These are phyloP conservation scores for Hozukius guyotensis DNA, from an alignment of 2,797 vertebrate species.

Conservation along the genomic window DNA sequence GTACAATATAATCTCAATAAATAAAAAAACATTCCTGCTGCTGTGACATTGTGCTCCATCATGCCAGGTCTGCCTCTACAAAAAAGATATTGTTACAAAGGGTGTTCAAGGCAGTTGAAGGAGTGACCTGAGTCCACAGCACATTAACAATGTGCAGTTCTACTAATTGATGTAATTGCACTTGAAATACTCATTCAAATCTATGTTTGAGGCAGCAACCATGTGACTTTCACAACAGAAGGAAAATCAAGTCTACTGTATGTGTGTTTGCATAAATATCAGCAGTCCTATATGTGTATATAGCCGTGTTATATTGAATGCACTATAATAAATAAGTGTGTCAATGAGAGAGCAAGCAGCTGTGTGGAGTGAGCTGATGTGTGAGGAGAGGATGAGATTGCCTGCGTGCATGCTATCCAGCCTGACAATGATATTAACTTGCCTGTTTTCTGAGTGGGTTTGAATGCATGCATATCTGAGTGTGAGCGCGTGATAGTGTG, in stretches of 20 bases:
- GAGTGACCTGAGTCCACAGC: conserved; percentile 79
- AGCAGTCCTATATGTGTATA: conserved; percentile 12
- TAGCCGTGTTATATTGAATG: conserved; percentile 27
- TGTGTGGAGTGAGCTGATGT: conserved; percentile 21
- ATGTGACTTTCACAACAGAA: conserved; percentile 22
- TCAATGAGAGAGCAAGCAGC: conserved; percentile 8
- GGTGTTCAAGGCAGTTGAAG: conserved; percentile 45
- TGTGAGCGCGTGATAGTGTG: conserved; percentile 27
- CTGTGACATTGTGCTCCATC: conserved; percentile 21
- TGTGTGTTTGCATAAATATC: conserved; percentile 32
- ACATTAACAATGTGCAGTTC: conserved; percentile 17
- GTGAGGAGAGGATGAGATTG: conserved; percentile 60
- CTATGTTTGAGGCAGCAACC: conserved; percentile 41
- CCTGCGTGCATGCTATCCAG: conserved; percentile 82
- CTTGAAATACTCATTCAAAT: conserved; percentile 19
- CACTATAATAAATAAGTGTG: conserved; percentile 20
- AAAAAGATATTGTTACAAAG: neutral
- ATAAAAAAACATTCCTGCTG: neutral
- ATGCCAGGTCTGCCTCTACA: conserved; percentile 25
- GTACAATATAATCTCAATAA: neutral
- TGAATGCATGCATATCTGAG: conserved; percentile 69
- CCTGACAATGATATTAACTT: conserved; percentile 76
- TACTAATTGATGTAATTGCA: conserved; percentile 1
- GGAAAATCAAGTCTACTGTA: conserved; percentile 17
- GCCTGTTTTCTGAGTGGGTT: conserved; percentile 72